Base-by-base conservation (phyloP, 2,888 invertebrate genomes). In the Drosophila falleni region DNA sequence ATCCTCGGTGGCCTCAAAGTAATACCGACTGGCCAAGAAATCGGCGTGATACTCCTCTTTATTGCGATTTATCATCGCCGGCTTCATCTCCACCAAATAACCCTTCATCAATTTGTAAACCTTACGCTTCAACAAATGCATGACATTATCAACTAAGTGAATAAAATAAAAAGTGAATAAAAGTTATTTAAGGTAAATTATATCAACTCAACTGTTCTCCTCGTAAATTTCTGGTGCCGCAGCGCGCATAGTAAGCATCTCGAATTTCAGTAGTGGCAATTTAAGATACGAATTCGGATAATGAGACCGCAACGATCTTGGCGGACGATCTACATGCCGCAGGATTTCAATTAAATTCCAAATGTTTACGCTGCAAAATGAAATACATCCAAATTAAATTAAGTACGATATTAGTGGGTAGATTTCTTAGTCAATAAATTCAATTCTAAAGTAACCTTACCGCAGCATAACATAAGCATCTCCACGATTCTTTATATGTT, bases 261-360 rank as follows among this genome's bases (percentile, higher is more conserved):
- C 90, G 41, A 92, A 93, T 51, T 90, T 92, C 1, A 93, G 71
- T 5, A 93, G 69, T 3, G 92, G 92, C 37, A 93, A 66, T 60
- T 90, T 90, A 13, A 93, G 71, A 62, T 92, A 89, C 0, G 85
- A 77, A 37, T 83, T 90, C 0, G 92, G 92, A 87, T 92, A 93
- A n/a, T 71, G 62, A 0, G 86, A 31, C 3, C 78, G 84, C 11
- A 85, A 26, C 0, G 77, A 8, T 42, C 81, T 88, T 0, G 79
- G 65, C 10, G 79, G 71, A 0, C 90, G 88, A 60, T 90, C 90
- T 0, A 93, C 89, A 64, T 92, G 82, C 1, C 91, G 83, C 23
- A 93, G 60, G 11, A 91, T 89, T 39, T 93, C 92, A 35, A 85
- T 66, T 1, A 91, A 62, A 68, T 90, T 91, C 92, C 92, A 92